phyloP scores from a whole-genome alignment of 2,888 invertebrate species.

The Eristalis pertinax region DNA sequence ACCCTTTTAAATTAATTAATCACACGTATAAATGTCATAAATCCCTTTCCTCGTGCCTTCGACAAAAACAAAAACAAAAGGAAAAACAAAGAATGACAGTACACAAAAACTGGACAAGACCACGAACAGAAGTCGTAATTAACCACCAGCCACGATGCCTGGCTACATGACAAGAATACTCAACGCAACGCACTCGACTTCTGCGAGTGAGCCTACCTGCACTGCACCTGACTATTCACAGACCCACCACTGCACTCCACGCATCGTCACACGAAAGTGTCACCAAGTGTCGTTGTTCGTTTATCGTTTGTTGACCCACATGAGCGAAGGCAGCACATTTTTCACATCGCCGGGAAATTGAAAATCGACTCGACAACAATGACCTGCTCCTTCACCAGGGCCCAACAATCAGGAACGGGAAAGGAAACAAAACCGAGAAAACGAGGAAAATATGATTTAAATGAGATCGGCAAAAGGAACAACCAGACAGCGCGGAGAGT shows the following conservation, averaged over 20 bases:
- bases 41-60: conserved; percentile 24
- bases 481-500: conserved; percentile 3
- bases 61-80: neutral
- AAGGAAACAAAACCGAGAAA: conserved; percentile 43
- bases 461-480: conserved; percentile 36
- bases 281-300: conserved; percentile 34
- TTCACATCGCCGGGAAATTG: conserved; percentile 45
- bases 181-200: conserved; percentile 9
- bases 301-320: conserved; percentile 68
- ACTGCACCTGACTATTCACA: conserved; percentile 25
- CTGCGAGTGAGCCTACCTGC: conserved; percentile 3
- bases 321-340: conserved; percentile 59
- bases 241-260: neutral
- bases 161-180: conserved; percentile 56
- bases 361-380: conserved; percentile 26
- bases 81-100: neutral
- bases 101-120: conserved; percentile 7
- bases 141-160: conserved; percentile 48
- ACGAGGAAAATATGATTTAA: conserved; percentile 60
- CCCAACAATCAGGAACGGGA: neutral
- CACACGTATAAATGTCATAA: conserved; percentile 55
- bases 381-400: neutral
- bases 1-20: conserved; percentile 40
- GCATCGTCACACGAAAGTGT: too few relatives aligned
- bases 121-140: conserved; percentile 52